Evolutionary conservation across 2,113 vertebrate genomes (phyloP).

Genomic region (Rousettus leschenaultii): DNA sequence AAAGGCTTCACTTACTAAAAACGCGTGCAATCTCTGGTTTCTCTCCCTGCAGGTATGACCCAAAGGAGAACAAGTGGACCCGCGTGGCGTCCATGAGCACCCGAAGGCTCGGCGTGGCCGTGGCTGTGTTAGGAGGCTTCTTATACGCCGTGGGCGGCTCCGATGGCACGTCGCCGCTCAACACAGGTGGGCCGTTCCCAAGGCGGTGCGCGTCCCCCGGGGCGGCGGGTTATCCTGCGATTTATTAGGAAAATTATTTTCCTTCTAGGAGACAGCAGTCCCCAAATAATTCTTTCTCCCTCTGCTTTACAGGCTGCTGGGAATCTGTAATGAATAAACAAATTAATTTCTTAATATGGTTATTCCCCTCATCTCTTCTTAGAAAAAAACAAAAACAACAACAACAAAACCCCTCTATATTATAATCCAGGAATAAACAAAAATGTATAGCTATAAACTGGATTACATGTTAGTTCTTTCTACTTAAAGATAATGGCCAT

Average conservation of each 20-base stretch:
- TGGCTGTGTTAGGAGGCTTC: constrained; percentile 96
- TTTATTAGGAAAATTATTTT: not conserved
- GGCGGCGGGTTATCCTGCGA: not conserved
- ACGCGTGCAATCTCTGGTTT: not conserved
- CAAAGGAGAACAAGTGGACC: constrained; percentile 99
- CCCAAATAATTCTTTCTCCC: not conserved
- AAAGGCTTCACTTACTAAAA: not conserved
- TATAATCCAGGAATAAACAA: constrained; percentile 8
- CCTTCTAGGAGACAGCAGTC: not conserved
- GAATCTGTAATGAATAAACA: not conserved
- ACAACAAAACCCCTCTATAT: not conserved
- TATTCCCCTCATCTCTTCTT: not conserved
- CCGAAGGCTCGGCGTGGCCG: constrained; percentile 95
- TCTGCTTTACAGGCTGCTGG: not conserved
- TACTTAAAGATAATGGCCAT: not conserved
- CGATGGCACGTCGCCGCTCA: constrained; percentile 97
- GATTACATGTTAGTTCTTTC: not conserved
- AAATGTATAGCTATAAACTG: not conserved
- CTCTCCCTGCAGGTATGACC: constrained; percentile 90
- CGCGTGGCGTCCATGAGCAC: constrained; percentile 99
- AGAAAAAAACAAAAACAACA: not conserved
- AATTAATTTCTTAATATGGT: not conserved
- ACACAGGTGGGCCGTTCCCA: constrained; percentile 87
- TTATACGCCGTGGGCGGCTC: constrained; percentile 98
- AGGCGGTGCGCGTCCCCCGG: not conserved